Base-by-base conservation (phyloP, 2,888 invertebrate species). In the Leistus spinibarbis region DNA sequence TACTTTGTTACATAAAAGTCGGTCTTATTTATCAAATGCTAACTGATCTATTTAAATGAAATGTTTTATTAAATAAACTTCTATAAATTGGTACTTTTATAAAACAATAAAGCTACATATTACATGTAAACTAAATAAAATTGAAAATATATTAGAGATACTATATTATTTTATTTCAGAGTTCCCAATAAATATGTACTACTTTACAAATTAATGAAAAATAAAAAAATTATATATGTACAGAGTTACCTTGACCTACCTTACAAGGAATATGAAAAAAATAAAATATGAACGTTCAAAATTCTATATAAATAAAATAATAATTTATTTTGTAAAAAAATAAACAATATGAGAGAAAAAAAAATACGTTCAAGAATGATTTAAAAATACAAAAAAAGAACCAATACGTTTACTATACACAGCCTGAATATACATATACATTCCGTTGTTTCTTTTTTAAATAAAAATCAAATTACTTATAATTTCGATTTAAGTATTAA, bases 161-260 rank as follows among this genome's bases (percentile, higher is more conserved):
- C 13, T 40, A 54, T 71, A 64, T 71, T 54, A 71, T 71, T 53
- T 71, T 64, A 64, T n/a, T 73, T 73, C 73, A 73, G 67, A 73
- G 73, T 73, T 73, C 67, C 67, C 73, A 73, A 62, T 54, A 73
- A 64, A 62, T 63, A 70, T 23, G 13, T 69, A 69, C 57, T 69
- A 60, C 23, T 57, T 57, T 57, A 57, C 60, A 69, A 22, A 68
- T 5, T 57, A 57, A 57, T 19, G 57, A 57, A 57, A 57, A 19
- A 57, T 22, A 22, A 54, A 19, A 60, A 23, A 54, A 10, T 20
- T 63, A 70, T 16, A 62, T 70, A 71, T 54, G 54, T 71, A 71
- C 63, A 70, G 53, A 70, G 53, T 62, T 62, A 19, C 22, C 20
- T 40, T 65, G 16, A 40, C 13, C 54, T 69, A 69, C 60, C n/a